Base-by-base conservation (phyloP, 2,888 invertebrate genomes). In the Melitaea athalia region DNA sequence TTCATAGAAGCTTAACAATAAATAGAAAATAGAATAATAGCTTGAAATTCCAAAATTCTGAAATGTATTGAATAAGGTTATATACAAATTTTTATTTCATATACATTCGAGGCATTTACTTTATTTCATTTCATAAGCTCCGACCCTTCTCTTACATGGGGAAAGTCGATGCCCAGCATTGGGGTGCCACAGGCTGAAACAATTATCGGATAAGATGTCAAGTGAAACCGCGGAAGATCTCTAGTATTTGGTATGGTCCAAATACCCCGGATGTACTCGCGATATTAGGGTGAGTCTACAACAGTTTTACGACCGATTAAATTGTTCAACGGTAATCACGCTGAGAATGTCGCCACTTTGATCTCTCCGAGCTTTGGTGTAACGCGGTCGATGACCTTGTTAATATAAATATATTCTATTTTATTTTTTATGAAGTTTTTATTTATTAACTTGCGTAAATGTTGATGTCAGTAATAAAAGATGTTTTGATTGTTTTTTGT, bases 231-330 rank as follows among this genome's bases (percentile, higher is more conserved):
- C 33, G 7, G 4, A 14, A n/a, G 33, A 8, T 14, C 6, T 57
- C 14, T n/a, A n/a, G 8, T 7, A 33, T 7, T 53, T 3, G 6
- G n/a, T 55, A 14, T 31, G 53, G 24, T 59, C 45, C 53, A 14
- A 24, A 47, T 65, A 59, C 57, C 38, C 50, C 52, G 63, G 64
- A 70, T 59, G 64, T 60, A 65, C 65, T 47, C 45, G 52, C 50
- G 68, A 60, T 64, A 60, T 63, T 68, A 57, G 59, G 24, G 53
- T 61, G 61, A 38, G 65, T 61, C 61, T 33, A 65, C 68, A 59
- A 55, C 17, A 62, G 38, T 63, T 66, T 70, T 49, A 70, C 53
- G 53, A 62, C 43, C 70, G 24, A 68, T 68, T 68, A 70, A 68
- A 68, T 53, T 59, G 63, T 65, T 63, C 63, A 24, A 63, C 53